A percentile compares a stretch with the other conserved stretches of the same genome.
These are phyloP conservation scores for Chionodraco myersi DNA, from an alignment of 2,113 vertebrate species.

Conservation along the genomic window DNA sequence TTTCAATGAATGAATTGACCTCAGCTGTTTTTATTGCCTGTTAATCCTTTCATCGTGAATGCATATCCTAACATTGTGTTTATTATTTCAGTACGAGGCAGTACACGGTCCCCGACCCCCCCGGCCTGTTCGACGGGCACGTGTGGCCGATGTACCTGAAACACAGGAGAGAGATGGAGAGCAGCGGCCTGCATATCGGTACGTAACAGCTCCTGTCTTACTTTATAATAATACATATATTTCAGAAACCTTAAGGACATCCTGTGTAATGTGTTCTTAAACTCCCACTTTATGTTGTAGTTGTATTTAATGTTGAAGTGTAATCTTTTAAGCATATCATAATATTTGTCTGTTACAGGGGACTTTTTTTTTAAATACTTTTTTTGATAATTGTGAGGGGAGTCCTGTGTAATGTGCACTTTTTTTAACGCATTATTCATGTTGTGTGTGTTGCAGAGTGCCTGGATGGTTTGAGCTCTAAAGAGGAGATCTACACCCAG, in stretches of 20 bases:
- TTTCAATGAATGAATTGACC: neutral
- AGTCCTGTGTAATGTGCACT: neutral
- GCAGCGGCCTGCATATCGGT: conserved; percentile 77
- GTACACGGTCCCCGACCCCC: conserved; percentile 87
- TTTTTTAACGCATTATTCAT: too few relatives aligned
- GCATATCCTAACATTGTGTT: neutral
- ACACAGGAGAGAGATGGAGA: conserved; percentile 83
- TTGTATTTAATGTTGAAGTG: too few relatives aligned
- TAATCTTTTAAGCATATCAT: too few relatives aligned
- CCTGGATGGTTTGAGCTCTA: conserved; percentile 83
- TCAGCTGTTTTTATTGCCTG: neutral
- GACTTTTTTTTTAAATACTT: too few relatives aligned
- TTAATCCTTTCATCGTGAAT: neutral
- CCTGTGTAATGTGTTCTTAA: too few relatives aligned
- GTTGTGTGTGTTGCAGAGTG: conserved; percentile 69
- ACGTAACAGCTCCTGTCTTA: neutral
- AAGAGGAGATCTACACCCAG: conserved; percentile 83
- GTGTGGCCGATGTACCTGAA: conserved; percentile 90
- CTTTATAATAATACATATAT: too few relatives aligned
- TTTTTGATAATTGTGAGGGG: neutral
- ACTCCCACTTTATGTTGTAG: too few relatives aligned
- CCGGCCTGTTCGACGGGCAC: conserved; percentile 87
- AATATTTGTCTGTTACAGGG: too few relatives aligned
- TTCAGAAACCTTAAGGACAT: too few relatives aligned
- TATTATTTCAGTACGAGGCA: conserved; percentile 78